Percentiles rank a stretch among this genome's conserved stretches.
These are phyloP conservation scores for Toxotes chatareus DNA, from an alignment of 2,113 vertebrate species.

Conservation along the genomic window DNA sequence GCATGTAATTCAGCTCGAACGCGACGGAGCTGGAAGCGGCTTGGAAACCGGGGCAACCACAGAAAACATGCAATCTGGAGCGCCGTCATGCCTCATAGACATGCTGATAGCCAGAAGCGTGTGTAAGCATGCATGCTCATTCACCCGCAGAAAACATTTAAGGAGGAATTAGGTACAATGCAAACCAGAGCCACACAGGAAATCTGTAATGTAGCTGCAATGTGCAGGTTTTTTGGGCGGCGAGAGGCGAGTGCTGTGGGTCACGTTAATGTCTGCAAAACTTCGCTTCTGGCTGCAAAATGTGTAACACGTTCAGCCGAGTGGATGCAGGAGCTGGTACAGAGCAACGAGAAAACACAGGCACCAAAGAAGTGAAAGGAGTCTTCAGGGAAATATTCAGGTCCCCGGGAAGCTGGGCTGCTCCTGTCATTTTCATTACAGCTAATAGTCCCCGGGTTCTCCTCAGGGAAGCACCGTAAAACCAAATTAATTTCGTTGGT, in stretches of 20 bases:
- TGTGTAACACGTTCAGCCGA: neutral
- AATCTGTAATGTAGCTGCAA: neutral
- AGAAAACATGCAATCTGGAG: slow-evolving; percentile 15
- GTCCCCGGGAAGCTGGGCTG: slow-evolving; percentile 32
- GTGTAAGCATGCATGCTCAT: slow-evolving; percentile 14
- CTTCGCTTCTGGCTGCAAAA: slow-evolving; percentile 4
- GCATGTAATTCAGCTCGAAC: slow-evolving; percentile 28
- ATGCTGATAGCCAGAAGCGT: slow-evolving; percentile 15
- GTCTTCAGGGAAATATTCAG: slow-evolving; percentile 61
- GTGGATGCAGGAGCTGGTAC: neutral
- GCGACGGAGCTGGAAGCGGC: slow-evolving; percentile 3
- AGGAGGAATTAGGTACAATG: slow-evolving; percentile 12
- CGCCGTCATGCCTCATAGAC: slow-evolving; percentile 36
- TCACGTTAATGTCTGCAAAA: neutral
- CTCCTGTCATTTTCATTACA: slow-evolving; percentile 68
- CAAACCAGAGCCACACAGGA: neutral
- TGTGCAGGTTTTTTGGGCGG: neutral
- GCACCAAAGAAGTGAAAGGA: slow-evolving; percentile 15
- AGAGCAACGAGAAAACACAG: neutral
- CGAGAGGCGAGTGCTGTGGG: neutral
- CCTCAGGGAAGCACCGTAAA: slow-evolving; percentile 45
- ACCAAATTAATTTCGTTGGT: slow-evolving; percentile 41
- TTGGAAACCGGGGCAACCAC: neutral
- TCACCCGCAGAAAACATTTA: slow-evolving; percentile 16
- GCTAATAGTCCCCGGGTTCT: slow-evolving; percentile 49